Percentiles rank a stretch among this genome's conserved stretches.
Evolutionary conservation across 1,140 invertebrate genomes (phyloP).

Genomic region (Scaptomyza pallida): DNA sequence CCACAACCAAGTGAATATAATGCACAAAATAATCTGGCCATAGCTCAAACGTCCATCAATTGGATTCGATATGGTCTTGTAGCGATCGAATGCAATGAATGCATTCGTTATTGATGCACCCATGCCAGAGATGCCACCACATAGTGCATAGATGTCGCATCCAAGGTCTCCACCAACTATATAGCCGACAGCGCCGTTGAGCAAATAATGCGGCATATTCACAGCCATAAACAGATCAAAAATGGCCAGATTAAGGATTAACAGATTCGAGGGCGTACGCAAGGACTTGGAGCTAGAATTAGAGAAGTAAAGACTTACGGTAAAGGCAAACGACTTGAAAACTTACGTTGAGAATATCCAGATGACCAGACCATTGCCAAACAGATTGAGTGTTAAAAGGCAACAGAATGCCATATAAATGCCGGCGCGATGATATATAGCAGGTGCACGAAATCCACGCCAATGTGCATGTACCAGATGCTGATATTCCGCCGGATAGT

Average conservation of each 20-base stretch:
- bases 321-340: too few relatives aligned
- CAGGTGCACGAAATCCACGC: slow-evolving; percentile 88
- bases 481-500: slow-evolving; percentile 88
- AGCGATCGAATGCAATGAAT: slow-evolving; percentile 90
- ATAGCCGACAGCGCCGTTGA: slow-evolving; percentile 87
- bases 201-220: slow-evolving; percentile 90
- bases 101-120: slow-evolving; percentile 90
- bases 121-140: slow-evolving; percentile 89
- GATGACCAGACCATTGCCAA: slow-evolving; percentile 92
- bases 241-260: slow-evolving; percentile 91
- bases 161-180: slow-evolving; percentile 88
- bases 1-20: slow-evolving; percentile 89
- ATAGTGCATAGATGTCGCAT: slow-evolving; percentile 88
- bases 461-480: slow-evolving; percentile 89
- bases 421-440: slow-evolving; percentile 89
- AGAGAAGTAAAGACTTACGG: slow-evolving; percentile 10
- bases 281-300: slow-evolving; percentile 87
- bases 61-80: slow-evolving; percentile 89
- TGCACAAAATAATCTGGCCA: slow-evolving; percentile 87
- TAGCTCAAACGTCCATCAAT: slow-evolving; percentile 89
- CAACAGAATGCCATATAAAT: slow-evolving; percentile 89
- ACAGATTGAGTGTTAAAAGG: slow-evolving; percentile 87
- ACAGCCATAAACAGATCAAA: slow-evolving; percentile 90
- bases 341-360: slow-evolving; percentile 92
- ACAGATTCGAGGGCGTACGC: slow-evolving; percentile 91